These are phyloP conservation scores for Eumerus sabulonum DNA, from an alignment of 2,888 invertebrate genomes.

Conservation along the genomic window DNA sequence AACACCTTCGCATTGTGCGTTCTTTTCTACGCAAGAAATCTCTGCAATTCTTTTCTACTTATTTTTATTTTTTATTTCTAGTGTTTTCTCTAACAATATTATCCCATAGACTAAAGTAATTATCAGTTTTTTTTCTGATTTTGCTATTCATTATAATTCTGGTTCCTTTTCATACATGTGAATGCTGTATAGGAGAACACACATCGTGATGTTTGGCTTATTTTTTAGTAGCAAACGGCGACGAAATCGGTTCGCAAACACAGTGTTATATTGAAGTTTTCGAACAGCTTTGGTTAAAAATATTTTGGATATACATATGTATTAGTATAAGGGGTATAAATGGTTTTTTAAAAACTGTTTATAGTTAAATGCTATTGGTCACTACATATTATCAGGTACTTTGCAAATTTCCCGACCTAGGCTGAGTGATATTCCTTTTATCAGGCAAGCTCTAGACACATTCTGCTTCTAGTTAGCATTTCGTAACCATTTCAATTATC, in stretches of 20 bases:
- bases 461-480: no score
- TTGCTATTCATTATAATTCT: background rate
- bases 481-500: no score
- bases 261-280: slow-evolving; percentile 32
- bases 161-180: slow-evolving; percentile 28
- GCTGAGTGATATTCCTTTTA: no score
- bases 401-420: no score
- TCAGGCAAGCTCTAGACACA: no score
- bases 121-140: background rate
- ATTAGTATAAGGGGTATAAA: background rate
- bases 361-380: background rate
- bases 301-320: no score
- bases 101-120: no score
- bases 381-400: no score
- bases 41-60: background rate
- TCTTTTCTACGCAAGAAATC: slow-evolving; percentile 3
- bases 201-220: slow-evolving; percentile 38
- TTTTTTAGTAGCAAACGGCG: slow-evolving; percentile 27
- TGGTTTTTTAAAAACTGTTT: background rate
- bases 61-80: slow-evolving; percentile 6
- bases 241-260: slow-evolving; percentile 13
- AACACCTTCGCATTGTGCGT: slow-evolving; percentile 6
- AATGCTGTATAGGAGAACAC: slow-evolving; percentile 19
- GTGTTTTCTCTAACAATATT: no score
- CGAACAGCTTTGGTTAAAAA: background rate